These are phyloP conservation scores for Chrosomus eos DNA, from an alignment of 2,797 vertebrate species.

Conservation along the genomic window DNA sequence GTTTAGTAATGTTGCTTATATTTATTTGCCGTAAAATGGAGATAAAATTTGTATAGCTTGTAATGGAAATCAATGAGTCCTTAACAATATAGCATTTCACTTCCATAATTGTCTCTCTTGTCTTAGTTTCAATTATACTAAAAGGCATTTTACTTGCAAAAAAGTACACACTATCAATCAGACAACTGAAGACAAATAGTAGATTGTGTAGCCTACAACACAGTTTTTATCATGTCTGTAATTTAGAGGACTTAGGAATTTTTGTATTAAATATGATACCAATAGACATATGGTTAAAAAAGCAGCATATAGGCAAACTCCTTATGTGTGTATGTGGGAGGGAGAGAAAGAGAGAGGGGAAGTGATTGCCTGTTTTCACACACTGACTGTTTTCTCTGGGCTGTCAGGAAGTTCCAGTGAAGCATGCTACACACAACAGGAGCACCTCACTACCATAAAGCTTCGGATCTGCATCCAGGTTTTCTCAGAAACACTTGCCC, in stretches of 20 bases:
- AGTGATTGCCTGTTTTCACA: background rate
- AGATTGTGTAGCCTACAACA: background rate
- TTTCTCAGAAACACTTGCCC: background rate
- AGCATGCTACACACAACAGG: background rate
- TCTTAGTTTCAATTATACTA: background rate
- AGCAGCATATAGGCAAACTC: background rate
- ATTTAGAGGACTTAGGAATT: background rate
- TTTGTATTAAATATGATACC: too few species aligned
- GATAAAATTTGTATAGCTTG: background rate
- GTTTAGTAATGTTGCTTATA: background rate
- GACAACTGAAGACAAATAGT: background rate
- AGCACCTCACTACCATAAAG: slow-evolving; percentile 9
- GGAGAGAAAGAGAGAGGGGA: background rate
- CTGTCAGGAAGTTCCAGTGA: slow-evolving; percentile 21
- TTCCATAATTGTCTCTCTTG: background rate
- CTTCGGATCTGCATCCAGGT: background rate
- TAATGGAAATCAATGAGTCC: background rate
- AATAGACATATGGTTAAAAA: background rate
- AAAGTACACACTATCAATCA: background rate
- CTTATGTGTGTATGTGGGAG: background rate
- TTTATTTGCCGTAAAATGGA: background rate
- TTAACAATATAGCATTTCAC: background rate
- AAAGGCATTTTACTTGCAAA: background rate
- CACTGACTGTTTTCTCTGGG: background rate
- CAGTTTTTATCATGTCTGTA: background rate